Percentiles rank a stretch among this genome's conserved stretches.
These are phyloP conservation scores for Lepilemur septentrionalis DNA, from an alignment of 2,797 vertebrate genomes.

Conservation along the genomic window DNA sequence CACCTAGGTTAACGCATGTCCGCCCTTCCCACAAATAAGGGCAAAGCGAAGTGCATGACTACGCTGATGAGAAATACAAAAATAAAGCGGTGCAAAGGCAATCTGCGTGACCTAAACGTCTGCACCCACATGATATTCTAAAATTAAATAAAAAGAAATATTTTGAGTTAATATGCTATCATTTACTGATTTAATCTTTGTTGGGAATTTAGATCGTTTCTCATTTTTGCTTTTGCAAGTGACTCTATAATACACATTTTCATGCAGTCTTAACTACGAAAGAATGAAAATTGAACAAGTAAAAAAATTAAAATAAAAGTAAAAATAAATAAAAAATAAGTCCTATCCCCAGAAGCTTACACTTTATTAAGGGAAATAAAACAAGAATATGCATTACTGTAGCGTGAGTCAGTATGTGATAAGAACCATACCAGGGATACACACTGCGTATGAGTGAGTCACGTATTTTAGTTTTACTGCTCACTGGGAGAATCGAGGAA, in stretches of 20 bases:
- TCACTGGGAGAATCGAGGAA: background rate
- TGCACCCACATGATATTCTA: no score
- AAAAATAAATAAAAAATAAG: no score
- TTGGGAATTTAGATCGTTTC: conserved; percentile 17
- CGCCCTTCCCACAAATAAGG: background rate
- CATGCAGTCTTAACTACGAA: background rate
- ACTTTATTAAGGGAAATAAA: background rate
- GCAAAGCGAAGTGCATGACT: background rate
- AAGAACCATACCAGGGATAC: background rate
- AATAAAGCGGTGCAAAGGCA: background rate
- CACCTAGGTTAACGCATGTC: background rate
- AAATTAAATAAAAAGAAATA: background rate
- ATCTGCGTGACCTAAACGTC: no score
- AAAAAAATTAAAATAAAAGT: no score
- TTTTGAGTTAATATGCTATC: conserved; percentile 8
- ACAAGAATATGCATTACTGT: background rate
- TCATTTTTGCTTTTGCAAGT: conserved; percentile 24
- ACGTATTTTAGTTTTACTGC: background rate
- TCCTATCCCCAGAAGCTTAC: background rate
- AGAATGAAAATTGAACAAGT: background rate
- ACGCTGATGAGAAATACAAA: background rate
- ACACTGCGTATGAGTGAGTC: background rate
- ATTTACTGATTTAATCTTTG: conserved; percentile 14
- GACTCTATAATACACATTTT: background rate
- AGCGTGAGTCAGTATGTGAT: background rate